Conservation (phyloP, 2,797 vertebrate species). For the Diglossa cyanea region DNA sequence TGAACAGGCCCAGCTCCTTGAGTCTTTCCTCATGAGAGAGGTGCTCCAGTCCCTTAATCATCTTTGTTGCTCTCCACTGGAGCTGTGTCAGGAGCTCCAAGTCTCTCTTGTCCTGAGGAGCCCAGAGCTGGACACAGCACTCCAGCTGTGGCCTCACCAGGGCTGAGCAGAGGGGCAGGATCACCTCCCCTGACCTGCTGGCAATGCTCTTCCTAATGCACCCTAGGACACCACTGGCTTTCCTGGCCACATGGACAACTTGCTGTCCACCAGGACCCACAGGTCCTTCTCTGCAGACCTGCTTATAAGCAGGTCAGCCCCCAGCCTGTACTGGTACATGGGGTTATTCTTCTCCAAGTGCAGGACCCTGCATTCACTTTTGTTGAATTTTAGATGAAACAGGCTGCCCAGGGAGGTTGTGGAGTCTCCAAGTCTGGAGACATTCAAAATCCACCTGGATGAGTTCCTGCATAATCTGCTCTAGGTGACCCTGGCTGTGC, state of each 20-base stretch:
- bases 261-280: rapidly evolving
- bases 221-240: rapidly evolving
- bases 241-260: background rate
- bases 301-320: background rate
- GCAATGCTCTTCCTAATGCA: background rate
- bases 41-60: background rate
- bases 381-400: background rate
- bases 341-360: background rate
- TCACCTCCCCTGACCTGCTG: background rate
- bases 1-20: background rate
- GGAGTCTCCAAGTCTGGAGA: background rate
- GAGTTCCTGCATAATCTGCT: background rate
- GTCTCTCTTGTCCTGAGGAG: background rate
- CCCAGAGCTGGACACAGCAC: background rate
- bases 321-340: background rate
- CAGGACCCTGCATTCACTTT: background rate
- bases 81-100: background rate
- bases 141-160: background rate
- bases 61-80: background rate
- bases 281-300: background rate
- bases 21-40: background rate
- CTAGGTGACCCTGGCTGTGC: background rate
- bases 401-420: background rate
- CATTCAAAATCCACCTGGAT: background rate
- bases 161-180: background rate